Base-by-base conservation (phyloP, 2,888 invertebrate species). In the Eulithis testata region DNA sequence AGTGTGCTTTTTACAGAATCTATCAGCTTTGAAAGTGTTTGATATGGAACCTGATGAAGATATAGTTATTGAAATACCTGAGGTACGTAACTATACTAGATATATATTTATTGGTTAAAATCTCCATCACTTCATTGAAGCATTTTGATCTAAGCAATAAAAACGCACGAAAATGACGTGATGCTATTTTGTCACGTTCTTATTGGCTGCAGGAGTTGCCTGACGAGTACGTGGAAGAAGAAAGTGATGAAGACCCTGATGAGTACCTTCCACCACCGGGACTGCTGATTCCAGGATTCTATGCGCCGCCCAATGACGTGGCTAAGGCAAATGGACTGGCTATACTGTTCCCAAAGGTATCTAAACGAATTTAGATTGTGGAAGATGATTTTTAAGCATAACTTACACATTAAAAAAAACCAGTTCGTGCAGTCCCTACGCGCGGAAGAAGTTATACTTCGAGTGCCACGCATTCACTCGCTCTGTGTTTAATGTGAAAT, bases 321-420 rank as follows among this genome's bases (percentile, higher is more conserved):
- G 90, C 91, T 4, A 93, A 92, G 71, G 80, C 82, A 0, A 92
- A 92, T 53, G 92, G 89, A 4, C 70, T 93, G 1, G 90, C 90
- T 12, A 76, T 91, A 27, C 66, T 92, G 21, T 93, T 92, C 66
- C 88, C 90, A 7, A 91, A 84, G 62, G 91, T 90, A 76, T 61
- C 3, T 12, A 44, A 0, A 31, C 21, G 1, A 31, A 3, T 31
- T 6, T 31, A 31, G 6, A 31, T 21, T 21, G 1, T 21, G 2
- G 21, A 31, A 31, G 6, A 31, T 31, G 3, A 6, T 31, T 31
- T 31, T 31, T 31, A 4, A 31, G 31, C 31, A 31, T 31, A 6
- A 31, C 21, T 21, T 21, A 21, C 21, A 21, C 2, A 21, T 21
- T 1, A 21, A 21, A 21, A 21, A 21, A 21, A 21, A 21, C 21